Conservation (phyloP, 2,888 invertebrate genomes). For the Thecophora atra region DNA sequence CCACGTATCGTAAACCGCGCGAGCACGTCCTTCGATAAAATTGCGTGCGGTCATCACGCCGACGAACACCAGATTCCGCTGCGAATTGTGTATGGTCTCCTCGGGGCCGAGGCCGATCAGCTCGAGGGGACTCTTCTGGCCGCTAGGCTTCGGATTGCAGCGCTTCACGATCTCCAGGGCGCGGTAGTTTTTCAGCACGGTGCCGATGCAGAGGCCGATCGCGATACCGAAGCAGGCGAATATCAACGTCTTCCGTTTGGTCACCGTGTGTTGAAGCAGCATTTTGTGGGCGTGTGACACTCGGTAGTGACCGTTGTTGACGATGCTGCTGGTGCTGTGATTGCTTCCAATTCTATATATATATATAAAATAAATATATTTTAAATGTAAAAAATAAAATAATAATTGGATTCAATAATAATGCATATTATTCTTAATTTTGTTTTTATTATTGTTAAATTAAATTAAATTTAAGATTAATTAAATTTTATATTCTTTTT, state of each 20-base stretch:
- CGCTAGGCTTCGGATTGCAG: conserved; percentile 59
- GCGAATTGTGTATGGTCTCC: conserved; percentile 64
- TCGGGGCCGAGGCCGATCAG: conserved; percentile 60
- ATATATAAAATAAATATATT: too few species aligned
- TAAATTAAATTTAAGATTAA: too few species aligned
- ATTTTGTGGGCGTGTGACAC: conserved; percentile 50
- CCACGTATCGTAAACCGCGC: conserved; percentile 95
- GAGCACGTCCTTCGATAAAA: conserved; percentile 87
- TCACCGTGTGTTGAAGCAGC: conserved; percentile 59
- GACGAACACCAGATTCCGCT: conserved; percentile 77
- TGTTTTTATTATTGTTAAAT: too few species aligned
- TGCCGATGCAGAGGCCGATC: conserved; percentile 64
- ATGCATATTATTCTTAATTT: too few species aligned
- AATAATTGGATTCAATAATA: too few species aligned
- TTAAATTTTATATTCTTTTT: too few species aligned
- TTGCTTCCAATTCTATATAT: neutral
- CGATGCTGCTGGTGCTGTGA: neutral
- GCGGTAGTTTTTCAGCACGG: conserved; percentile 65
- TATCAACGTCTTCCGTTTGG: conserved; percentile 63
- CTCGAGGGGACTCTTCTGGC: conserved; percentile 59
- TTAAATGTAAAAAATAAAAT: too few species aligned
- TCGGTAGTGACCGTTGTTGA: neutral
- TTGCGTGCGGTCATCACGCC: conserved; percentile 98
- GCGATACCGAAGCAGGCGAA: conserved; percentile 64
- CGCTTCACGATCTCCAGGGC: conserved; percentile 64